Evolutionary conservation across 2,113 vertebrate species (phyloP).

Genomic region (Eulacestoma nigropectus): DNA sequence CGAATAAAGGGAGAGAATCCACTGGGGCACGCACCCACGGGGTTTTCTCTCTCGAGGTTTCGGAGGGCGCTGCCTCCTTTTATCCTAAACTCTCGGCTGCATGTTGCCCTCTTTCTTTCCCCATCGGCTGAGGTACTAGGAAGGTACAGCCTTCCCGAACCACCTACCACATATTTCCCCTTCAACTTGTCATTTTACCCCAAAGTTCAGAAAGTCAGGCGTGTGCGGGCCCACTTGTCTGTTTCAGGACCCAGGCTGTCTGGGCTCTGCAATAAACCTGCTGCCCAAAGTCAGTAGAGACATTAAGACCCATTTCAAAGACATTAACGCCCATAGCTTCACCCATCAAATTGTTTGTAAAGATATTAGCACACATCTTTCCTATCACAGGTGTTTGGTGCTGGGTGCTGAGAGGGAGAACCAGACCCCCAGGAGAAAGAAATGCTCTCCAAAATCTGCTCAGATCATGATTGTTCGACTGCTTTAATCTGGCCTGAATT

Average conservation of each 20-base stretch:
- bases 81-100: accelerated
- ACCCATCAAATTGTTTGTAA: neutral
- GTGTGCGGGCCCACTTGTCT: neutral
- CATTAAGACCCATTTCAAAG: neutral
- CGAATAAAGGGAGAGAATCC: neutral
- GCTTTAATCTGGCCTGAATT: neutral
- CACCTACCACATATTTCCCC: accelerated
- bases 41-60: neutral
- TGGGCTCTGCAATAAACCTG: neutral
- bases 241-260: neutral
- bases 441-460: neutral
- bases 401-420: neutral
- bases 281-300: neutral
- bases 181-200: neutral
- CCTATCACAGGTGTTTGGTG: neutral
- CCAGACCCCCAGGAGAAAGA: neutral
- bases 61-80: neutral
- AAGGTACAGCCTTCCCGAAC: neutral
- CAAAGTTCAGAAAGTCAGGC: neutral
- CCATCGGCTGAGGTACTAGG: neutral
- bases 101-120: neutral
- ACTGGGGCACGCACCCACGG: accelerated
- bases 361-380: neutral
- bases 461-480: accelerated
- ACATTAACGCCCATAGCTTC: neutral